Conservation (phyloP, 1,140 invertebrate genomes). For the Cotesia typhae region DNA sequence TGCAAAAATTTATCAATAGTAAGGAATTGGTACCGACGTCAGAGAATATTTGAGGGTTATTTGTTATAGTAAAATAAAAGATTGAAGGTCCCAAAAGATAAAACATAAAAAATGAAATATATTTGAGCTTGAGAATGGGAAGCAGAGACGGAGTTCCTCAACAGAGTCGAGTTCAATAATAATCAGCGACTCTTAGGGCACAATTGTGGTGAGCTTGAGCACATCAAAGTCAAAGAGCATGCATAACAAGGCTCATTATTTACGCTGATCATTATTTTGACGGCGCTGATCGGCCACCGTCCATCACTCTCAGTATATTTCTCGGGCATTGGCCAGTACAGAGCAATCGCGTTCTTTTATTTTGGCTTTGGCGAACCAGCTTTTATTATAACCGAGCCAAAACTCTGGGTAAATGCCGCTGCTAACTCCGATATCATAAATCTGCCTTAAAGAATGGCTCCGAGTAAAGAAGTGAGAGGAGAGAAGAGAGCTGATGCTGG, state of each 20-base stretch:
- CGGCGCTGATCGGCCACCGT: slow-evolving; percentile 62
- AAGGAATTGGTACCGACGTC: too few relatives aligned
- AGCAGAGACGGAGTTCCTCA: not conserved
- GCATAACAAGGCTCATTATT: slow-evolving; percentile 62
- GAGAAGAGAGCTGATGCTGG: not conserved
- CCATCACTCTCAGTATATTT: slow-evolving; percentile 48
- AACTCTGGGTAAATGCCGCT: slow-evolving; percentile 45
- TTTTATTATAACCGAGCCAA: slow-evolving; percentile 44
- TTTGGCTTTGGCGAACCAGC: slow-evolving; percentile 29
- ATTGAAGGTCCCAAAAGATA: too few relatives aligned
- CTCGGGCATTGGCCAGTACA: too few relatives aligned
- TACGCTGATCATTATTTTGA: slow-evolving; percentile 63
- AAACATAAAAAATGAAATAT: too few relatives aligned
- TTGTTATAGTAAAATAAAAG: too few relatives aligned
- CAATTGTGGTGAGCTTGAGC: slow-evolving; percentile 1
- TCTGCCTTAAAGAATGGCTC: slow-evolving; percentile 45
- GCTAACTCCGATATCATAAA: slow-evolving; percentile 52
- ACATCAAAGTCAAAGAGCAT: slow-evolving; percentile 16
- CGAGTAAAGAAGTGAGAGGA: not conserved
- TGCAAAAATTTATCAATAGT: too few relatives aligned
- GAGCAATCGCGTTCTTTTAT: not conserved
- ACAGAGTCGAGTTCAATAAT: not conserved
- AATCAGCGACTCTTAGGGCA: not conserved
- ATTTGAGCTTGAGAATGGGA: not conserved
- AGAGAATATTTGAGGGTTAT: too few relatives aligned